Evolutionary conservation across 2,888 invertebrate genomes (phyloP), one percentile per base, ranked within the genome.

Genomic region (Pachymerium ferrugineum): DNA sequence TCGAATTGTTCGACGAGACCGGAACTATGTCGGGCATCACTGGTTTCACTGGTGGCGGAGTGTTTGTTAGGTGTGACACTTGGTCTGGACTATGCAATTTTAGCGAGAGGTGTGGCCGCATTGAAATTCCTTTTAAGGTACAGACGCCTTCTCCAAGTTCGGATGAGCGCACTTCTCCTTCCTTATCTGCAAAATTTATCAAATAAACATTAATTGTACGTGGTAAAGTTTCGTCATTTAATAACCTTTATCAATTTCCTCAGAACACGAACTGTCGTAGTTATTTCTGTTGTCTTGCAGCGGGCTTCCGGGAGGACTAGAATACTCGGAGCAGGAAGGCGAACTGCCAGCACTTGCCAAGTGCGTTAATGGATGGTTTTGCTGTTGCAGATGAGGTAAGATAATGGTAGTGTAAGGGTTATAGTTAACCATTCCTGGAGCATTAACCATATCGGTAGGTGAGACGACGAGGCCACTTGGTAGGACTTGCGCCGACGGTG

Each of bases 171-270:
- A 16, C 1, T 54, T 31, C 69, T 14, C 3, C 19, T 69, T 67
- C 67, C 19, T 69, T 31, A 2, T 69, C 69, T 69, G 28, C 22
- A 68, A 68, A 68, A 68, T 35, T 10, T 10, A 35, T 35, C 8
- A 12, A 35, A 35, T 10, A 35, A 35, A 35, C 35, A 35, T 35
- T 35, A 8, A 10, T 35, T 10, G 14, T 35, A 35, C n/a, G n/a
- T n/a, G n/a, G n/a, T n/a, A n/a, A n/a, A 35, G 35, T 8, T 10
- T 35, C 35, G 35, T 35, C 8, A 35, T 35, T 35, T 35, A 35
- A n/a, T n/a, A n/a, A 73, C 73, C 73, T 68, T 73, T 73, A 35
- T 73, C 73, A 5, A 29, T 68, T 68, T 73, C 73, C 6, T 73
- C 73, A 12, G 73, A 73, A 28, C 73, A 67, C 2, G 73, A 73